Evolutionary conservation across 2,797 vertebrate genomes (phyloP), one percentile per base, ranked within the genome.

Genomic region (Balearica regulorum): DNA sequence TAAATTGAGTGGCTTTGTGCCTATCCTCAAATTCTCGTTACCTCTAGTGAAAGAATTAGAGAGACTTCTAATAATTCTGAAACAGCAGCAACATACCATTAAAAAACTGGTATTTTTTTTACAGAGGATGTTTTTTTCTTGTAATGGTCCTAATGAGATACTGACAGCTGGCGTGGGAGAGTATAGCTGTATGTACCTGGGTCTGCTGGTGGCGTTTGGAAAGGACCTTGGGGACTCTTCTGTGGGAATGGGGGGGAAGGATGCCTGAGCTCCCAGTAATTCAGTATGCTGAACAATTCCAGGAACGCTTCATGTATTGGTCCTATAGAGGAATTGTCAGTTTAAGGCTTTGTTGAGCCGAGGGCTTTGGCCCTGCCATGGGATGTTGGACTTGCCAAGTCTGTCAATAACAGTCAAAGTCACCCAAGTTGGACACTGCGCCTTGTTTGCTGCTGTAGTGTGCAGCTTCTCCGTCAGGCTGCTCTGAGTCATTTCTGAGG

Each of bases 371-470:
- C 46, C 61, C 44, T 61, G 41, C 48, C 9, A 1, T 1, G 37
- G 6, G 15, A 24, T 6, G 37, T 2, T 16, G 77, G 18, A 14
- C 68, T 55, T 18, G 14, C 64, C 39, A 7, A 13, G 49, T 14
- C 49, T 25, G 1, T 11, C 1, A 1, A 4, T 4, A 26, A 5
- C 60, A 37, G 25, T 4, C 0, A 0, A 3, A 10, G 54, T 9
- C 2, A 5, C 60, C 72, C 16, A 2, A 1, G 29, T 0, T 37
- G 78, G 82, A 1, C 51, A 5, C 29, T 0, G 6, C 4, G 26
- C 2, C 76, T 48, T 0, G 0, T 15, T 19, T 5, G 62, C 72
- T 55, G 73, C 87, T 44, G 51, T 18, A 16, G 41, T 1, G 41
- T 12, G 4, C 26, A 13, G 60, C 81, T 41, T 12, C 80, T 55